Percentiles rank a stretch among this genome's conserved stretches.
Conservation (phyloP, 2,113 vertebrate species). For the Eublepharis macularius region DNA sequence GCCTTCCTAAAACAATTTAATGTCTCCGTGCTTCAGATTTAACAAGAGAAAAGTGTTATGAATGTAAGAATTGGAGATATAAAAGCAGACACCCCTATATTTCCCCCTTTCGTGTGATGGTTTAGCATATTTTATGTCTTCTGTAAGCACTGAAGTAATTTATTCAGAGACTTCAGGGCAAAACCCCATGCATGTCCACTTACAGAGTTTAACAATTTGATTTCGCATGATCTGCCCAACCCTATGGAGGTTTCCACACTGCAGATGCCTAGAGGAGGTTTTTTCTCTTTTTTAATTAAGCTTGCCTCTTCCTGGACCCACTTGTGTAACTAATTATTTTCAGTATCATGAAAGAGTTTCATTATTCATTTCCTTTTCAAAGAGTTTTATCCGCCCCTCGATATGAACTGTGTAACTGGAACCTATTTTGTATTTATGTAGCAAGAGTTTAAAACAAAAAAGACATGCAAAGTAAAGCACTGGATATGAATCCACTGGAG, state of each 20-base stretch:
- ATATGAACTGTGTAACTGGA: slow-evolving; percentile 9
- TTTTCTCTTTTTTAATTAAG: slow-evolving; percentile 19
- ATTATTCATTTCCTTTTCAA: slow-evolving; percentile 37
- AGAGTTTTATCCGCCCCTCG: not conserved
- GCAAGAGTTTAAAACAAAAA: not conserved
- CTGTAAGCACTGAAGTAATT: slow-evolving; percentile 31
- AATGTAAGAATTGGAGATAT: slow-evolving; percentile 41
- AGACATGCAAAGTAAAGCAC: not conserved
- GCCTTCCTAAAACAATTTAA: slow-evolving; percentile 43
- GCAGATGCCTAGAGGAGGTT: slow-evolving; percentile 20
- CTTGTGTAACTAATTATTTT: slow-evolving; percentile 38
- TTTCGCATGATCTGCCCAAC: not conserved
- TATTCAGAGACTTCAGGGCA: not conserved
- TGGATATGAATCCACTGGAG: not conserved
- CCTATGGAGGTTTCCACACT: slow-evolving; percentile 2
- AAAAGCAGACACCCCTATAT: slow-evolving; percentile 29
- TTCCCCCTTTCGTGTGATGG: not conserved
- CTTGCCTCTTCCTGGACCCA: not conserved
- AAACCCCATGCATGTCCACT: slow-evolving; percentile 19
- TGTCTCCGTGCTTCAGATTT: slow-evolving; percentile 39
- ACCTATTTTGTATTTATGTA: not conserved
- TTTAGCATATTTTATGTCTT: slow-evolving; percentile 30
- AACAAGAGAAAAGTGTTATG: slow-evolving; percentile 32
- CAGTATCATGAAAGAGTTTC: slow-evolving; percentile 2
- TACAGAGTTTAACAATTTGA: slow-evolving; percentile 43